Base-by-base conservation (phyloP, 2,797 vertebrate species). In the Coranthus polyacanthus region DNA sequence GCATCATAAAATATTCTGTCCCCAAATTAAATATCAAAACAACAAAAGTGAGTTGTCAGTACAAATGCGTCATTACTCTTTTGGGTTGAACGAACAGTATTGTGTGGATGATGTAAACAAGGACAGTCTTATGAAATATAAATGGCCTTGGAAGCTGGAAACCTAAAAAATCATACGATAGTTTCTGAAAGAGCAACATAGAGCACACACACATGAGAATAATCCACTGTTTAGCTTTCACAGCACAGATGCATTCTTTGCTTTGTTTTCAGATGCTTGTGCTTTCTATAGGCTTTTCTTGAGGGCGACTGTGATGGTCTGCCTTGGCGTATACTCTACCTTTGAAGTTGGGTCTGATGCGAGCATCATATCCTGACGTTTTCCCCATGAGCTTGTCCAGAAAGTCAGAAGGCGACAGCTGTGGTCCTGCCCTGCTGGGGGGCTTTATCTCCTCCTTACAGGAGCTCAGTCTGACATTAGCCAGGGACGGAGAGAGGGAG, bases 311-410 rank as follows among this genome's bases (percentile, higher is more conserved):
- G 43, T 18, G 24, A 55, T 41, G 65, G 60, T 63, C 54, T 60
- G 55, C 36, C 26, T 68, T 59, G 68, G 55, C 44, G 38, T 42
- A 13, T 55, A 43, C 37, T 43, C 83, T 92, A 98, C 97, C 97
- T 97, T 98, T 98, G 93, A 98, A 98, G 92, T 97, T 96, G 81
- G 97, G 97, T 76, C 96, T 93, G 83, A 98, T 98, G 75, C 97
- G 95, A 64, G 97, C 96, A 2, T 98, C 97, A 2, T 98, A 98
- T 58, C 96, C 96, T 11, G 96, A 98, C 0, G 95, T 98, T 77
- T 87, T 93, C 65, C 97, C 97, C 97, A 98, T 98, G 65, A 98
- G 96, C 89, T 98, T 98, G 92, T 98, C 97, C 86, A 98, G 92
- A 92, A 98, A 98, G 90, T 98, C 96, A 29, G 97, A 98, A 59